Percentiles rank a stretch among this genome's conserved stretches.
Evolutionary conservation across 2,797 vertebrate species (phyloP).

Genomic region (Dermochelys coriacea): DNA sequence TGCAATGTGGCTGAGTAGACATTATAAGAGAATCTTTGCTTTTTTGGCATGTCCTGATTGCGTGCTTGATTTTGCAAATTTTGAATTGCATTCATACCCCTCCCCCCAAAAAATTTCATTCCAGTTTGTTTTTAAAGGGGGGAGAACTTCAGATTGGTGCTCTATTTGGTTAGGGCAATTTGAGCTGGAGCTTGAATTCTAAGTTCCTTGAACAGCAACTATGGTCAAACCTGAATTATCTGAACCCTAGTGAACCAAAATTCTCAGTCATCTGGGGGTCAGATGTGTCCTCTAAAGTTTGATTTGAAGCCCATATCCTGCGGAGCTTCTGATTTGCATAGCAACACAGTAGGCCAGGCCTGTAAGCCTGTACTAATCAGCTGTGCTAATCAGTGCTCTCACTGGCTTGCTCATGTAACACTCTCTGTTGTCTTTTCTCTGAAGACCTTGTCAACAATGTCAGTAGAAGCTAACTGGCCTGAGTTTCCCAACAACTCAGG

Average conservation of each 20-base stretch:
- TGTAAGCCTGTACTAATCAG: not conserved
- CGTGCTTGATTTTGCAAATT: not conserved
- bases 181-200: not conserved
- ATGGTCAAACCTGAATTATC: not conserved
- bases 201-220: not conserved
- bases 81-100: accelerated
- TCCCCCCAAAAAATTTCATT: not conserved
- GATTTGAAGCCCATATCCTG: not conserved
- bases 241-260: accelerated
- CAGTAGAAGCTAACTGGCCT: not conserved
- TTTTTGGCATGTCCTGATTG: accelerated
- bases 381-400: not conserved
- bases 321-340: too few species aligned
- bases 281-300: not conserved
- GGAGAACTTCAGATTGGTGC: not conserved
- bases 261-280: accelerated
- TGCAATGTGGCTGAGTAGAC: not conserved
- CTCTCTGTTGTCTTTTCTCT: not conserved
- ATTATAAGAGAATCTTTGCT: not conserved
- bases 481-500: too few species aligned
- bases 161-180: not conserved
- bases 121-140: not conserved
- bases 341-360: too few species aligned
- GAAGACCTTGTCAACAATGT: not conserved
- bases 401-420: not conserved